These are phyloP conservation scores for Amazona vittata DNA, from an alignment of 2,113 vertebrate genomes.

Conservation along the genomic window DNA sequence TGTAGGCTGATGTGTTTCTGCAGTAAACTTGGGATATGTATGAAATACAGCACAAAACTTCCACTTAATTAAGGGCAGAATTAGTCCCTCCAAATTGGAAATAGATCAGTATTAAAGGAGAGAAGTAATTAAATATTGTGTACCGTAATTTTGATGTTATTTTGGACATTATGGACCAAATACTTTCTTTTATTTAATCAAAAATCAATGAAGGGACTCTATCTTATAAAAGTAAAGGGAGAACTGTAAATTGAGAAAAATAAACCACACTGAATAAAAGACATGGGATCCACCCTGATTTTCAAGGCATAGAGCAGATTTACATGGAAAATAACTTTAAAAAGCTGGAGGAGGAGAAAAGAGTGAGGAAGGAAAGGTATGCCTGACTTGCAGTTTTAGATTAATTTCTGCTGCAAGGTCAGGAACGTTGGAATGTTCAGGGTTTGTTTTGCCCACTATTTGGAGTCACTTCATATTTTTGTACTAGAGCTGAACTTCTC, in stretches of 20 bases:
- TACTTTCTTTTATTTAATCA: neutral
- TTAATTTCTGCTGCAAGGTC: neutral
- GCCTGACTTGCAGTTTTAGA: neutral
- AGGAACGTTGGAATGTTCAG: neutral
- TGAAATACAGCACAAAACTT: neutral
- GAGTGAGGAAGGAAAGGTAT: neutral
- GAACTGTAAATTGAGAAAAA: neutral
- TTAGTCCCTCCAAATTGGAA: neutral
- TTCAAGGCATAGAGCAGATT: neutral
- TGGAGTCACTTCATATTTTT: slow-evolving; percentile 4
- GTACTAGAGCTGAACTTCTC: neutral
- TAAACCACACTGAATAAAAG: neutral
- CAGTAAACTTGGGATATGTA: neutral
- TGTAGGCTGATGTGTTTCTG: neutral
- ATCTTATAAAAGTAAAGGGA: neutral
- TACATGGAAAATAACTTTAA: neutral
- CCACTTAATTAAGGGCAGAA: neutral
- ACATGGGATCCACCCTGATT: neutral
- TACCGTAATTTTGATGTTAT: neutral
- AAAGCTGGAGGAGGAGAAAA: neutral
- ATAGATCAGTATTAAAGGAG: neutral
- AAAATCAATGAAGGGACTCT: neutral
- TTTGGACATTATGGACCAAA: neutral
- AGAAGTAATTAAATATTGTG: neutral
- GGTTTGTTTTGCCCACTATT: neutral